These are phyloP conservation scores for Arizona elegans DNA, from an alignment of 2,113 vertebrate genomes.

Conservation along the genomic window DNA sequence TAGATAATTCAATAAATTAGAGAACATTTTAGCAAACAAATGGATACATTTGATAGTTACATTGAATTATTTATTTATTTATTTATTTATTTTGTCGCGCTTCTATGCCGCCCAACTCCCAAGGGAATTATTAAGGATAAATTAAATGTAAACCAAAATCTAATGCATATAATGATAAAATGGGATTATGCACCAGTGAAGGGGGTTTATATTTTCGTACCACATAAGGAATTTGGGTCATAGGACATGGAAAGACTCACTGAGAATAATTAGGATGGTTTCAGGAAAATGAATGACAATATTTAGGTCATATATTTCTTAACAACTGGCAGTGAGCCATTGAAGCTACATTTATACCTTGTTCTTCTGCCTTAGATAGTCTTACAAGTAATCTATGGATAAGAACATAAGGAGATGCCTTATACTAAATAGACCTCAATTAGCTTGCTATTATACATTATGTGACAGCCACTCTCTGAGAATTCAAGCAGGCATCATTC, in stretches of 20 bases:
- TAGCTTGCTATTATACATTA: not conserved
- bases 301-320: not conserved
- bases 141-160: not conserved
- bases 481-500: not conserved
- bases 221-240: not conserved
- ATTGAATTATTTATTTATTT: not conserved
- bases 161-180: not conserved
- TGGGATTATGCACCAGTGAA: no score
- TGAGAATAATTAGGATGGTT: not conserved
- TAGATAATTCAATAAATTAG: not conserved
- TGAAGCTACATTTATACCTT: not conserved
- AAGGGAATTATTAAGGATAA: not conserved
- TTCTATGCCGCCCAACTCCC: no score
- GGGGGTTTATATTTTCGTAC: not conserved
- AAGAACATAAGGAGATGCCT: not conserved
- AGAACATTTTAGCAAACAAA: not conserved
- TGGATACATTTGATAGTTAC: not conserved
- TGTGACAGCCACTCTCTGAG: not conserved
- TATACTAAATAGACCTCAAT: not conserved
- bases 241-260: not conserved
- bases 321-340: not conserved
- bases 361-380: not conserved
- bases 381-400: not conserved
- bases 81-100: no score
- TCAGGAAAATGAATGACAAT: not conserved